Conservation (phyloP, 2,888 invertebrate genomes). For the Copidosoma aretas region DNA sequence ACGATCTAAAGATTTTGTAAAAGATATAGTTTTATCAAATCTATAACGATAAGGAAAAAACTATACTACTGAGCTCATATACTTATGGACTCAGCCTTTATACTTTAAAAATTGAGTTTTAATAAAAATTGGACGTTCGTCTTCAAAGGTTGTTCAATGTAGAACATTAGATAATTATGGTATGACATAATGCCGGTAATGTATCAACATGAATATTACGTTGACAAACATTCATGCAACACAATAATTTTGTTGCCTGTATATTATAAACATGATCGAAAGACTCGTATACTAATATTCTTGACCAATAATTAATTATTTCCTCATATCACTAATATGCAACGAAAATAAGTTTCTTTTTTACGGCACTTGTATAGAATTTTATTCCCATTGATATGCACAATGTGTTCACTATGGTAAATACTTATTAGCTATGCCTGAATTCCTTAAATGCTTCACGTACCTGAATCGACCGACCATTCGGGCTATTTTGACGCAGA, state of each 20-base stretch:
- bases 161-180: constrained; percentile 45
- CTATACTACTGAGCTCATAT: no score
- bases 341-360: constrained; percentile 68
- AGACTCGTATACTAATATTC: constrained; percentile 53
- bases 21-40: no score
- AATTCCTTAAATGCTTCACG: constrained; percentile 62
- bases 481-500: constrained; percentile 50
- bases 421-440: constrained; percentile 62
- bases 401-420: constrained; percentile 63
- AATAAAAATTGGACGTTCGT: constrained; percentile 36
- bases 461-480: constrained; percentile 62
- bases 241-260: constrained; percentile 56
- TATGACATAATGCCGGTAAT: constrained; percentile 60
- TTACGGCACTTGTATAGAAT: constrained; percentile 69
- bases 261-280: constrained; percentile 43
- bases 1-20: neutral
- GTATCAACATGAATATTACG: constrained; percentile 52
- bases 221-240: constrained; percentile 56
- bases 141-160: constrained; percentile 18
- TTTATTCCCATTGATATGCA: constrained; percentile 64
- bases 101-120: no score
- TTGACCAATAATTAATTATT: constrained; percentile 51
- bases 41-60: no score
- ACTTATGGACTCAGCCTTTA: no score
- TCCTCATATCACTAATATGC: constrained; percentile 59